Percentiles rank a stretch among this genome's conserved stretches.
Evolutionary conservation across 2,888 invertebrate species (phyloP).

Genomic region (Zele albiditarsus): DNA sequence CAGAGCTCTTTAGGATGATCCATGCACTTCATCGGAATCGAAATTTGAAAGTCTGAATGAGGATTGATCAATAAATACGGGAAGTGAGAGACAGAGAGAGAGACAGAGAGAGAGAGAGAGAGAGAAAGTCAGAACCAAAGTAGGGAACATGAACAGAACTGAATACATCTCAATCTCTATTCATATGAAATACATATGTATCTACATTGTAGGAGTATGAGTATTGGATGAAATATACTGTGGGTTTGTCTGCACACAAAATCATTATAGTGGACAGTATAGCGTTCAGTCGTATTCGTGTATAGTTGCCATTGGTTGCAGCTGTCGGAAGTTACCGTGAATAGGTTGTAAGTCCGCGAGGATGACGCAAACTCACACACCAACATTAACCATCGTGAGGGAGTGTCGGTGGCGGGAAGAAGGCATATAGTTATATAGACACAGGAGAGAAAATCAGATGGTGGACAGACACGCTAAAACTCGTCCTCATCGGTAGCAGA

Average conservation of each 20-base stretch:
- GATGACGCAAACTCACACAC: constrained; percentile 48
- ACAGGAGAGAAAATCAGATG: not conserved
- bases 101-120: not conserved
- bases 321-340: constrained; percentile 57
- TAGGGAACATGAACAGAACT: not conserved
- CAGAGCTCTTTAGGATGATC: constrained; percentile 18
- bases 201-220: not conserved
- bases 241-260: not conserved
- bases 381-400: constrained; percentile 41
- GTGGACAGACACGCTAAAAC: constrained; percentile 38
- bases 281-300: constrained; percentile 22
- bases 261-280: not conserved
- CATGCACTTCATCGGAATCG: constrained; percentile 11
- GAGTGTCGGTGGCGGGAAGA: constrained; percentile 26
- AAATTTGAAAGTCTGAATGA: constrained; percentile 32
- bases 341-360: constrained; percentile 51
- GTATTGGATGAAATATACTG: not conserved
- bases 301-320: constrained; percentile 55
- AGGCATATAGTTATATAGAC: not conserved
- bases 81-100: not conserved
- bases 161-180: not conserved
- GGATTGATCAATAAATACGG: constrained; percentile 10
- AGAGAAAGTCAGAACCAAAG: not conserved
- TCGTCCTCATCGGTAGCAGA: constrained; percentile 46
- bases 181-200: not conserved